phyloP scores from a whole-genome alignment of 2,888 invertebrate species.

The Orthosia gothica region DNA sequence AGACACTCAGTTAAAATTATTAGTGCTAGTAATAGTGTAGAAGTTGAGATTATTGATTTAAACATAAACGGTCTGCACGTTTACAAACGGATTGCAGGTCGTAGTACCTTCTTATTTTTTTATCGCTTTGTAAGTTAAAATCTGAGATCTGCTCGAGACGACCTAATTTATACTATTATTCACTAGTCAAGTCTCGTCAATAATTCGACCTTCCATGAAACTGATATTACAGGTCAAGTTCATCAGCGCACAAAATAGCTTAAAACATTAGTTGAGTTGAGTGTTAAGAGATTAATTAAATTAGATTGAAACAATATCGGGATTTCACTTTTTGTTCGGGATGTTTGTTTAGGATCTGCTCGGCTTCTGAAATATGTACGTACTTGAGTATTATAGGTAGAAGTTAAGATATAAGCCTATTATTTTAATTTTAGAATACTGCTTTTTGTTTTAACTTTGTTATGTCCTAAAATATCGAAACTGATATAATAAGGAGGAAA shows the following conservation, averaged over 20 bases:
- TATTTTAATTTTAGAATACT: not conserved
- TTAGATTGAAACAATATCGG: slow-evolving; percentile 19
- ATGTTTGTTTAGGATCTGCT: slow-evolving; percentile 10
- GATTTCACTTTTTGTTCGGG: slow-evolving; percentile 7
- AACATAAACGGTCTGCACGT: no score
- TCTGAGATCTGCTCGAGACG: not conserved
- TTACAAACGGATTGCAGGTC: not conserved
- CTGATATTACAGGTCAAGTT: slow-evolving; percentile 6
- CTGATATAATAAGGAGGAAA: no score
- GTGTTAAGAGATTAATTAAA: no score
- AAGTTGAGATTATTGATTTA: no score
- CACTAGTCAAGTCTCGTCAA: not conserved
- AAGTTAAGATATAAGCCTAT: not conserved
- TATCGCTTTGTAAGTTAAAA: not conserved
- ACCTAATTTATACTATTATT: not conserved
- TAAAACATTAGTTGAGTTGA: slow-evolving; percentile 10
- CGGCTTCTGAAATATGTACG: not conserved
- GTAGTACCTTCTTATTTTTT: not conserved
- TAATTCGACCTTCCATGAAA: not conserved
- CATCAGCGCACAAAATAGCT: slow-evolving; percentile 4
- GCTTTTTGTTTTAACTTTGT: not conserved
- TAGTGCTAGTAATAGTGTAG: no score
- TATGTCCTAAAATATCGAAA: no score
- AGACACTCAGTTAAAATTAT: no score
- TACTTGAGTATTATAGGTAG: not conserved